A percentile compares a stretch with the other conserved stretches of the same genome.
These are phyloP conservation scores for Verasper variegatus DNA, from an alignment of 2,113 vertebrate genomes.

Conservation along the genomic window DNA sequence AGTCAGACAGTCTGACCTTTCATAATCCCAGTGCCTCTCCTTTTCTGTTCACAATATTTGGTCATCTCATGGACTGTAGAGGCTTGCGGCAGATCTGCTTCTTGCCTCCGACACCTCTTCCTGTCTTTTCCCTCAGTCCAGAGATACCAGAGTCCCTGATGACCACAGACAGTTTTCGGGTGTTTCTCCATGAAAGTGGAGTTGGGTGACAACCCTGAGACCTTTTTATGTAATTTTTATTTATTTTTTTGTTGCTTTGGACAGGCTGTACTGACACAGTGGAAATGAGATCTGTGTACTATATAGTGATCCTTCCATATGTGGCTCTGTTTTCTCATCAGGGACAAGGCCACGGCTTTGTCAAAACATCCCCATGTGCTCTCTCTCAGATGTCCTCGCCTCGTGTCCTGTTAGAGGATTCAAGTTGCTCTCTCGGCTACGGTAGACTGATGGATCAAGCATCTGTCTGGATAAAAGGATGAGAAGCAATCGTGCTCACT, in stretches of 20 bases:
- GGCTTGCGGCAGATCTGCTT: slow-evolving; percentile 48
- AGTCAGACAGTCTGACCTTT: slow-evolving; percentile 41
- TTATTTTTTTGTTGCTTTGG: slow-evolving; percentile 24
- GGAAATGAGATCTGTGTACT: slow-evolving; percentile 39
- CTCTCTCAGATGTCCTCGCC: slow-evolving; percentile 63
- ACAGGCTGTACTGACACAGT: slow-evolving; percentile 14
- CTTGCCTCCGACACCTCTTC: slow-evolving; percentile 53
- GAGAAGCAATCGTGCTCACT: slow-evolving; percentile 55
- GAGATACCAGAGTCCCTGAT: slow-evolving; percentile 4
- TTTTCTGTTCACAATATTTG: slow-evolving; percentile 18
- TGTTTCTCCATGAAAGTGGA: slow-evolving; percentile 46
- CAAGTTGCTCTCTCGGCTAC: slow-evolving; percentile 36
- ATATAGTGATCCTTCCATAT: slow-evolving; percentile 49
- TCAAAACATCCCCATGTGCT: slow-evolving; percentile 58
- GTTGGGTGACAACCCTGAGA: slow-evolving; percentile 43
- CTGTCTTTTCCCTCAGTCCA: slow-evolving; percentile 25
- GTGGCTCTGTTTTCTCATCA: slow-evolving; percentile 57
- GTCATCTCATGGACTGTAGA: slow-evolving; percentile 14
- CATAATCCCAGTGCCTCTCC: slow-evolving; percentile 32
- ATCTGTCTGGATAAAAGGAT: slow-evolving; percentile 65
- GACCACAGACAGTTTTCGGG: slow-evolving; percentile 42
- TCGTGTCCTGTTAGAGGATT: slow-evolving; percentile 61
- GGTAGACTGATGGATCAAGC: slow-evolving; percentile 66
- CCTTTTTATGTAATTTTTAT: slow-evolving; percentile 14
- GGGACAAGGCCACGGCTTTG: slow-evolving; percentile 51